These are phyloP conservation scores for Fragum fragum DNA, from an alignment of 2,888 invertebrate species.

Conservation along the genomic window DNA sequence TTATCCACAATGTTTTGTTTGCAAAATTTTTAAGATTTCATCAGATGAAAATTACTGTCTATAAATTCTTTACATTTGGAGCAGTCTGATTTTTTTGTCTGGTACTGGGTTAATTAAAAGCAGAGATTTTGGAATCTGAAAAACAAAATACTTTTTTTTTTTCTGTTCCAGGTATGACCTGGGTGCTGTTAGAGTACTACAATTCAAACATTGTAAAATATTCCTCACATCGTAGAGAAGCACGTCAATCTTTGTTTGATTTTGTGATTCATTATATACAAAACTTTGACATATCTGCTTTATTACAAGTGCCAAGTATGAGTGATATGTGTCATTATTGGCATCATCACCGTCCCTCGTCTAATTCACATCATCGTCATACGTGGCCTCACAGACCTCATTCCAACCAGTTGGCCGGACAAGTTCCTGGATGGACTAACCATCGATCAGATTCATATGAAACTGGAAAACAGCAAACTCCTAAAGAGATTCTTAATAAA, in stretches of 20 bases:
- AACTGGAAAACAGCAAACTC: neutral
- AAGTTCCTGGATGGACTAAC: neutral
- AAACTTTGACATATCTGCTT: conserved; percentile 14
- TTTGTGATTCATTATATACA: neutral
- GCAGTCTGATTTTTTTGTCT: no score
- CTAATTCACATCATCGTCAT: neutral
- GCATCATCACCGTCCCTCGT: neutral
- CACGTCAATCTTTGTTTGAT: neutral
- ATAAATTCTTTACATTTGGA: no score
- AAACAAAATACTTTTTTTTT: neutral
- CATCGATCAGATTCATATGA: neutral
- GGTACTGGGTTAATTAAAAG: no score
- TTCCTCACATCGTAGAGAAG: neutral
- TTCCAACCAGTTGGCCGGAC: neutral
- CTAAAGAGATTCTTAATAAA: neutral
- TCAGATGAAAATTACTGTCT: no score
- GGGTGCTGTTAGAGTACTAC: neutral
- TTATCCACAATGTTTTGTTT: no score
- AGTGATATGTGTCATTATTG: neutral
- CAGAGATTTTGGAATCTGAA: no score
- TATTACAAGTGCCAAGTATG: neutral
- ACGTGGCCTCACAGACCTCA: neutral
- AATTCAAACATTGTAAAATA: neutral
- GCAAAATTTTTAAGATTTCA: no score
- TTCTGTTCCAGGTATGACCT: conserved; percentile 26